A percentile compares a stretch with the other conserved stretches of the same genome.
Conservation (phyloP, 2,888 invertebrate genomes). For the Pimpla rufipes region DNA sequence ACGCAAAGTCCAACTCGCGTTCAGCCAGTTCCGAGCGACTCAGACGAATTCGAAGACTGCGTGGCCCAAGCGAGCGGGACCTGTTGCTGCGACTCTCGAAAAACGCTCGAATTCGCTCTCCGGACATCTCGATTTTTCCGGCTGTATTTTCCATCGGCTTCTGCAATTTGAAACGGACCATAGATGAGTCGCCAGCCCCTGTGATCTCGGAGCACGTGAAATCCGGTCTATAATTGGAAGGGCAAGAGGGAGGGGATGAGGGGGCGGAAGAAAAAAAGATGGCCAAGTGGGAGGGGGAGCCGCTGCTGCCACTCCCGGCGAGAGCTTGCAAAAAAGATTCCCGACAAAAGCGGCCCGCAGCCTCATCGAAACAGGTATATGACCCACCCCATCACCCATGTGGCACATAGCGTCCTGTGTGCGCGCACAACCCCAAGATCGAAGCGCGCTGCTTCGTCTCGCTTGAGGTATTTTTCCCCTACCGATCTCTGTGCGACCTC, state of each 20-base stretch:
- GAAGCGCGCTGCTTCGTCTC: constrained; percentile 44
- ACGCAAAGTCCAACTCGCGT: background rate
- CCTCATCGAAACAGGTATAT: constrained; percentile 21
- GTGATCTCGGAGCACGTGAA: constrained; percentile 1
- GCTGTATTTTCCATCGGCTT: constrained; percentile 6
- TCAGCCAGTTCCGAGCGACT: background rate
- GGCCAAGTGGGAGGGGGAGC: background rate
- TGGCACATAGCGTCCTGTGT: constrained; percentile 4
- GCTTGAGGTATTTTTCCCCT: constrained; percentile 42
- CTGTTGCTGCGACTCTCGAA: constrained; percentile 19
- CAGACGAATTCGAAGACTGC: background rate
- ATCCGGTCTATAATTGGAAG: constrained; percentile 34
- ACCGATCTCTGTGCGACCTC: constrained; percentile 24
- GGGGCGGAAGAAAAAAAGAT: background rate
- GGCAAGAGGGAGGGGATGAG: constrained; percentile 29
- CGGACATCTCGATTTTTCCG: constrained; percentile 13
- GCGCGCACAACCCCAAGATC: constrained; percentile 39
- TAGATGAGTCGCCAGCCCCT: constrained; percentile 19
- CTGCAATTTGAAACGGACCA: constrained; percentile 24
- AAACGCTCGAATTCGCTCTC: background rate
- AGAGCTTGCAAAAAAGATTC: constrained; percentile 51
- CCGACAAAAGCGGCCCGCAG: constrained; percentile 24
- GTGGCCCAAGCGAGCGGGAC: constrained; percentile 5
- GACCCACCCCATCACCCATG: background rate
- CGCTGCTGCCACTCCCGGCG: background rate